phyloP scores from a whole-genome alignment of 2,113 vertebrate species.

The Phycodurus eques region DNA sequence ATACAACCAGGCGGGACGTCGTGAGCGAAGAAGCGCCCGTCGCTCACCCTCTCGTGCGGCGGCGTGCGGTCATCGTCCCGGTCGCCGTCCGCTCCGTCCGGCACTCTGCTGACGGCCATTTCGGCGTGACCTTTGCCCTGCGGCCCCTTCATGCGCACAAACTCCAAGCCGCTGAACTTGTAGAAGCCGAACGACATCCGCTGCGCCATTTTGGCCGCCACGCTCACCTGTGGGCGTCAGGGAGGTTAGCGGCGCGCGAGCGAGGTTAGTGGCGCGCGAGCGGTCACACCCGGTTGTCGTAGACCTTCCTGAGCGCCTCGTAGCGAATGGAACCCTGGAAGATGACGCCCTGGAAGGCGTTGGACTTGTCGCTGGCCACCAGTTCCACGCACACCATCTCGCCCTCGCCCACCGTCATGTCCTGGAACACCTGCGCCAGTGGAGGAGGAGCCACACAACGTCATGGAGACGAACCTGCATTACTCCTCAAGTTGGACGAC shows the following conservation, averaged over 20 bases:
- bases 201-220: constrained; percentile 98
- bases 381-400: constrained; percentile 99
- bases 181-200: constrained; percentile 98
- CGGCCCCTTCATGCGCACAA: constrained; percentile 97
- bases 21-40: neutral
- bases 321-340: constrained; percentile 99
- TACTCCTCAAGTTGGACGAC: too few relatives aligned
- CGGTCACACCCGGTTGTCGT: constrained; percentile 90
- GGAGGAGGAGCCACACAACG: neutral
- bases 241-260: too few relatives aligned
- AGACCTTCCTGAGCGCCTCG: constrained; percentile 96
- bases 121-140: constrained; percentile 97
- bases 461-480: neutral
- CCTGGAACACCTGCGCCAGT: constrained; percentile 84
- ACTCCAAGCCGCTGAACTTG: constrained; percentile 99
- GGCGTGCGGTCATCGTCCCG: constrained; percentile 94
- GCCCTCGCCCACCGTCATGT: constrained; percentile 96
- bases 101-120: constrained; percentile 95
- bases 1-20: neutral
- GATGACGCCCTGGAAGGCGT: constrained; percentile 95
- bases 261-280: neutral
- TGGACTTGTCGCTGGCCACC: constrained; percentile 95
- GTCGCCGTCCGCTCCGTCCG: constrained; percentile 90
- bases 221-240: constrained; percentile 80
- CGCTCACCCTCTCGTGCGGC: constrained; percentile 85